phyloP scores from a whole-genome alignment of 2,797 vertebrate genomes.

The Propithecus deckenii region DNA sequence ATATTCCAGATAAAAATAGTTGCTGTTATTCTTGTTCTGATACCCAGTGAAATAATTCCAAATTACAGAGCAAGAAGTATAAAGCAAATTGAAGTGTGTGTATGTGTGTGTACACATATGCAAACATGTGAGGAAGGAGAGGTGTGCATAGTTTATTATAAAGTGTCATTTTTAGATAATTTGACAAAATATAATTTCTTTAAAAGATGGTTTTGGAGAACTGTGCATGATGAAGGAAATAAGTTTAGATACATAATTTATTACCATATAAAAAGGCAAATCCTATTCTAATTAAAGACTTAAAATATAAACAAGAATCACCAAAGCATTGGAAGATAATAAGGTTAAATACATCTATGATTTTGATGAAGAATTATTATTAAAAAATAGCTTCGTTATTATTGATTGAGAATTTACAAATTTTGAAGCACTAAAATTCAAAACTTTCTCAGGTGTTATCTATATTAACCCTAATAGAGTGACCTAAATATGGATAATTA shows the following conservation, averaged over 20 bases:
- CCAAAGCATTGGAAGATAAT: neutral
- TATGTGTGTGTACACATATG: neutral
- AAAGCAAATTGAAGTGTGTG: neutral
- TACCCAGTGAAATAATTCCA: neutral
- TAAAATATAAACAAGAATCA: neutral
- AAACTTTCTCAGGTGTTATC: neutral
- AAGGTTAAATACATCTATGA: neutral
- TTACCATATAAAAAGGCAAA: neutral
- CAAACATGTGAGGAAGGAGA: neutral
- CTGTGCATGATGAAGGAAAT: neutral
- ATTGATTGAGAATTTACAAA: neutral
- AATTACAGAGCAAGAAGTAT: neutral
- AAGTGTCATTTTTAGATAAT: neutral
- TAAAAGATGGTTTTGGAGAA: neutral
- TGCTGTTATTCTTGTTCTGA: neutral
- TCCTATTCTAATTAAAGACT: neutral
- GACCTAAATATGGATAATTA: neutral
- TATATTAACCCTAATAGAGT: neutral
- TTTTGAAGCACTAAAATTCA: neutral
- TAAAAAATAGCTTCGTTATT: neutral
- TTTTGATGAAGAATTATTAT: neutral
- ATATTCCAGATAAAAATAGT: neutral
- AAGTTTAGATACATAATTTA: neutral
- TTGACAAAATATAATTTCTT: neutral
- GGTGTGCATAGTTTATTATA: neutral